Percentiles rank a stretch among this genome's conserved stretches.
Conservation (phyloP, 2,888 invertebrate species). For the Seira ritae region DNA sequence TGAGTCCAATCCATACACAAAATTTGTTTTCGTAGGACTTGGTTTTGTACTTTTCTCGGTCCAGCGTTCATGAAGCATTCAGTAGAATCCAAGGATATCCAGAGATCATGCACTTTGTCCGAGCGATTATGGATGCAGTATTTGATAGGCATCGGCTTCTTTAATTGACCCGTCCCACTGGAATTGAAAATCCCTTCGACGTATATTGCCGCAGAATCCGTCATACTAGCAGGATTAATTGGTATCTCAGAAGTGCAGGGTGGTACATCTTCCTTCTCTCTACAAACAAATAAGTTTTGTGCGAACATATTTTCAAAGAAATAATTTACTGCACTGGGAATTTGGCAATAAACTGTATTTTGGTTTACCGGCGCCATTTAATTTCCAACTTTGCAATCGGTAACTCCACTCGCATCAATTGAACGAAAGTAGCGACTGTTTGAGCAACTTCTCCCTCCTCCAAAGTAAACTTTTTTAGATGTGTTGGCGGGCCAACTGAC, state of each 20-base stretch:
- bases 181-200: slow-evolving; percentile 64
- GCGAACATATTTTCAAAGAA: too few species aligned
- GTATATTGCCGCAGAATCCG: slow-evolving; percentile 40
- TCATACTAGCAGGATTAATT: slow-evolving; percentile 45
- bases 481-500: slow-evolving; percentile 1
- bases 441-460: slow-evolving; percentile 8
- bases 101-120: slow-evolving; percentile 83
- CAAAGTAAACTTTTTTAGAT: slow-evolving; percentile 17
- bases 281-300: neutral
- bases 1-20: neutral
- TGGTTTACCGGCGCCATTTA: slow-evolving; percentile 57
- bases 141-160: slow-evolving; percentile 81
- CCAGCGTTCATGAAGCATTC: slow-evolving; percentile 98
- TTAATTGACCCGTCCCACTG: slow-evolving; percentile 63
- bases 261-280: slow-evolving; percentile 27
- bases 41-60: slow-evolving; percentile 85
- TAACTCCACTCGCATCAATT: neutral
- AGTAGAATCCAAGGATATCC: slow-evolving; percentile 86
- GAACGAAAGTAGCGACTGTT: neutral
- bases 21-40: neutral
- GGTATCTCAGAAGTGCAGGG: slow-evolving; percentile 44
- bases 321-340: neutral
- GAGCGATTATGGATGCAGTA: slow-evolving; percentile 86
- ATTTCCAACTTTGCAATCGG: slow-evolving; percentile 54
- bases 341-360: neutral